Percentiles rank a stretch among this genome's conserved stretches.
phyloP scores from a whole-genome alignment of 2,797 vertebrate genomes.

The Phalloptychus januarius region DNA sequence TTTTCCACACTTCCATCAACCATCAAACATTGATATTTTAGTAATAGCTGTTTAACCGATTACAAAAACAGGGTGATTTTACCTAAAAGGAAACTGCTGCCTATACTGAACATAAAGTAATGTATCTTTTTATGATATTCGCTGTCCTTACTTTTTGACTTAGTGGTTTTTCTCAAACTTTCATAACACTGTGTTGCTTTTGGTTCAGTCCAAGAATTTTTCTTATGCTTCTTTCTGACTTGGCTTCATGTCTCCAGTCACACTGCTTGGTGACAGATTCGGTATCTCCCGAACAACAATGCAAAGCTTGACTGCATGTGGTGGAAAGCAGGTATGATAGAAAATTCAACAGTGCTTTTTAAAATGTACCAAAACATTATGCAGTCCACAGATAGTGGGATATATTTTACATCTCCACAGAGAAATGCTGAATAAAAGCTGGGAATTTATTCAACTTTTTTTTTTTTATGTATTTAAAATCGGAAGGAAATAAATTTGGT shows the following conservation, averaged over 20 bases:
- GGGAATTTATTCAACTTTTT: constrained; percentile 36
- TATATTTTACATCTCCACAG: constrained; percentile 9
- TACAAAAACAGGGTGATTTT: neutral
- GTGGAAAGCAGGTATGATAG: constrained; percentile 32
- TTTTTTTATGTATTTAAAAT: constrained; percentile 34
- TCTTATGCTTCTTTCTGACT: constrained; percentile 29
- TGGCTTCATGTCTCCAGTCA: constrained; percentile 30
- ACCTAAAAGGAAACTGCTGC: neutral
- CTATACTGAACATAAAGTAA: neutral
- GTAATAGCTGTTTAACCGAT: neutral
- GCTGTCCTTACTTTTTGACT: constrained; percentile 11
- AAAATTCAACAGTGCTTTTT: constrained; percentile 43
- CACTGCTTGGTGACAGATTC: constrained; percentile 34
- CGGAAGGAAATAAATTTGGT: constrained; percentile 29
- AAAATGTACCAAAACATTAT: constrained; percentile 30
- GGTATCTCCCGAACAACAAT: constrained; percentile 44
- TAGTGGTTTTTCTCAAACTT: constrained; percentile 38
- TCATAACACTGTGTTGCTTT: constrained; percentile 12
- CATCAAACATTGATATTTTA: neutral
- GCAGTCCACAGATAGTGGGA: constrained; percentile 23
- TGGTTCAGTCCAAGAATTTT: constrained; percentile 3
- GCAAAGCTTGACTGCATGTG: constrained; percentile 32
- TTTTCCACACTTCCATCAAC: constrained; percentile 8
- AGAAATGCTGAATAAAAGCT: constrained; percentile 21
- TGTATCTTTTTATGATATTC: neutral